phyloP scores from a whole-genome alignment of 2,113 vertebrate species.

The Chlamydotis undulata region DNA sequence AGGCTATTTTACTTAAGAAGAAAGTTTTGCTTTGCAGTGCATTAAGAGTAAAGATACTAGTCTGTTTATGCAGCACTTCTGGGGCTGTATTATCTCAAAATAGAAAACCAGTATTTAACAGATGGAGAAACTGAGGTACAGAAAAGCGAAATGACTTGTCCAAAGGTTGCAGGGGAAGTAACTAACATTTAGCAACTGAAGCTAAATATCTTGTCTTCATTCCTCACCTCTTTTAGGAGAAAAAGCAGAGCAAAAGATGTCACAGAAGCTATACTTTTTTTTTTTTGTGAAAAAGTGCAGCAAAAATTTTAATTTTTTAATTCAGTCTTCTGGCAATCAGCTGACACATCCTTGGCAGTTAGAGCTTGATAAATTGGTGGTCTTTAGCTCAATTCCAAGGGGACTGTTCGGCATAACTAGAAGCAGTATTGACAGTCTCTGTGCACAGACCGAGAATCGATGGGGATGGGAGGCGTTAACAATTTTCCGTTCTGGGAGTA shows the following conservation, averaged over 20 bases:
- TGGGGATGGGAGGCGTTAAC: neutral
- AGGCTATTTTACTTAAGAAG: neutral
- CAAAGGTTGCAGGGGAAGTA: neutral
- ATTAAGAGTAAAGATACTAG: neutral
- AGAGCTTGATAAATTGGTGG: neutral
- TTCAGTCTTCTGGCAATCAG: neutral
- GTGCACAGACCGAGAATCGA: neutral
- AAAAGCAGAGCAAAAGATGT: neutral
- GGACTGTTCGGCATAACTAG: neutral
- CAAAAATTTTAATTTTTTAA: neutral
- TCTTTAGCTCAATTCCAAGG: neutral
- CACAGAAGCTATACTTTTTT: neutral
- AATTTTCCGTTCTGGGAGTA: neutral
- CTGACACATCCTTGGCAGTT: neutral
- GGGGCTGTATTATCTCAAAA: neutral
- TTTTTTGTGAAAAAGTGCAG: neutral
- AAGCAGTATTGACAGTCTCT: neutral
- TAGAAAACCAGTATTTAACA: neutral
- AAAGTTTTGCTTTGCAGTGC: neutral
- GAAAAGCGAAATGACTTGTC: neutral
- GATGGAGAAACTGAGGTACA: neutral
- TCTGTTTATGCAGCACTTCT: neutral
- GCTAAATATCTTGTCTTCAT: neutral
- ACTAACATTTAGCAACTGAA: neutral
- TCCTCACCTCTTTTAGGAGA: neutral